phyloP scores from a whole-genome alignment of 2,888 invertebrate species.

The Andrena camellia region DNA sequence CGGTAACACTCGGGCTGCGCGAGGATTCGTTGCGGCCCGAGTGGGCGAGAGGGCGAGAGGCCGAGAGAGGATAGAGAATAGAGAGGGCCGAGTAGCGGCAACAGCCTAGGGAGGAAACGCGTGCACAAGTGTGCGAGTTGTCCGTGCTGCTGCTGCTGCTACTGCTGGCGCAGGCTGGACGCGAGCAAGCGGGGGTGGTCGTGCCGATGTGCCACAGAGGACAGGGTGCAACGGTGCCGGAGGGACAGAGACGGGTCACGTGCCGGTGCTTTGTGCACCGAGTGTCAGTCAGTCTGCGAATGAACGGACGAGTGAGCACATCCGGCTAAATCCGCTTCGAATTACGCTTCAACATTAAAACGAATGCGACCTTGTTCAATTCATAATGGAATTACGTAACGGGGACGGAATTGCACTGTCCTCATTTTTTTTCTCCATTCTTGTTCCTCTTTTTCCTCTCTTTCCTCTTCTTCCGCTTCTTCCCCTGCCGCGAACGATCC shows the following conservation, averaged over 20 bases:
- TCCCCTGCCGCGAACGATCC: background rate
- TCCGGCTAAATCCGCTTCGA: slow-evolving; percentile 60
- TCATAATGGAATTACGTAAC: slow-evolving; percentile 49
- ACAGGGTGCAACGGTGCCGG: slow-evolving; percentile 18
- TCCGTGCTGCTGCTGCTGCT: slow-evolving; percentile 1
- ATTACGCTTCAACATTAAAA: slow-evolving; percentile 63
- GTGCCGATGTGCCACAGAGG: background rate
- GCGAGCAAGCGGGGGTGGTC: slow-evolving; percentile 13
- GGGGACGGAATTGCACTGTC: background rate
- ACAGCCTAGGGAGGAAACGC: slow-evolving; percentile 27
- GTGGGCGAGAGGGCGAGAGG: slow-evolving; percentile 27
- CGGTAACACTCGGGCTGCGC: slow-evolving; percentile 76
- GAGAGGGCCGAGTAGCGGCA: slow-evolving; percentile 5
- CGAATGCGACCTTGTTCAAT: slow-evolving; percentile 48
- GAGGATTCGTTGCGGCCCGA: slow-evolving; percentile 70
- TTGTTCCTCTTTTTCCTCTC: background rate
- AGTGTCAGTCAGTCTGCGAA: slow-evolving; percentile 65
- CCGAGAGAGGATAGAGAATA: background rate
- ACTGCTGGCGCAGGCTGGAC: background rate
- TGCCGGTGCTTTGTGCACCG: slow-evolving; percentile 63
- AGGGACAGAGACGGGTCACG: slow-evolving; percentile 47
- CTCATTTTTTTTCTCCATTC: background rate
- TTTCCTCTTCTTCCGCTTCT: background rate
- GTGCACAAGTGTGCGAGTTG: slow-evolving; percentile 35
- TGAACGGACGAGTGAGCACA: slow-evolving; percentile 64